Base-by-base conservation (phyloP, 2,888 invertebrate genomes). In the Horisme vitalbata region DNA sequence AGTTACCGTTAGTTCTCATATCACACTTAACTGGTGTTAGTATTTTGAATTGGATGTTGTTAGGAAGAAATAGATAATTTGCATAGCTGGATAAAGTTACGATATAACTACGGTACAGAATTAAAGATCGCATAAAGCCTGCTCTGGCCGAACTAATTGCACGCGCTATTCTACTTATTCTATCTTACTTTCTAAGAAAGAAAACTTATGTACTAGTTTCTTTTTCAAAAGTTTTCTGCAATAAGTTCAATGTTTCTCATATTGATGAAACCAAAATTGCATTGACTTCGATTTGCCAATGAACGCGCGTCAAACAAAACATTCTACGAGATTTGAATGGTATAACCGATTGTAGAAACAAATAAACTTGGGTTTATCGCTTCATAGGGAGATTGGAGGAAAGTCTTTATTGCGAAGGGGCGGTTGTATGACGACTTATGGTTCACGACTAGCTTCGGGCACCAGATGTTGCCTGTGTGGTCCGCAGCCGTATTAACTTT, bases 381-480 rank as follows among this genome's bases (percentile, higher is more conserved):
- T 79, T 76, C 65, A 77, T 75, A 77, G 63, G 59, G 64, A 73
- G 72, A 79, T 78, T 77, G 74, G 70, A 70, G 78, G 64, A 71
- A 76, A 75, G 78, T 73, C 75, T 82, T 77, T 79, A 83, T 80
- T 72, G 69, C 69, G 64, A 70, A 57, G 61, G 66, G 59, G 67
- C 64, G 68, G 70, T 63, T 64, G 64, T 41, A 44, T 47, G 30
- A 63, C 61, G 71, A 78, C 75, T 83, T 79, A 79, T 71, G 66
- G 83, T 71, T 74, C 84, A 85, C 83, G 86, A 85, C 75, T 79
- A 72, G 79, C 84, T 83, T 52, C 59, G 46, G 83, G 84, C 84
- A 55, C 63, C 65, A 63, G 71, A 62, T 60, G 61, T 69, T 57
- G 70, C 68, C 64, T 76, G 86, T 84, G 85, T 83, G 86, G 84